phyloP scores from a whole-genome alignment of 2,113 vertebrate species.

The Cyprinodon tularosa region DNA sequence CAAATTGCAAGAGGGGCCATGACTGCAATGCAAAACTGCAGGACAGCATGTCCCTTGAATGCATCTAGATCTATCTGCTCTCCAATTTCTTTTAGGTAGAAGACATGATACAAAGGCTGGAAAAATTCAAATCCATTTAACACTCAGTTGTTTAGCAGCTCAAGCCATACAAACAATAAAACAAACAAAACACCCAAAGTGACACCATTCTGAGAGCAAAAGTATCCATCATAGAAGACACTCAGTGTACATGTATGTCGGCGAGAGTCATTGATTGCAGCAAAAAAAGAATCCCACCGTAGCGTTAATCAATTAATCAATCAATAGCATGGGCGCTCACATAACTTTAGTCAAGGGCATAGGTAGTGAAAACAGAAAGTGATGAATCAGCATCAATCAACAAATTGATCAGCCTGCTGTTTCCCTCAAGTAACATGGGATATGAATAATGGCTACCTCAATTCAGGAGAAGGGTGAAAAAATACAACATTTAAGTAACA shows the following conservation, averaged over 20 bases:
- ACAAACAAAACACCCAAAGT: constrained; percentile 21
- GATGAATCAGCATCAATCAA: constrained; percentile 21
- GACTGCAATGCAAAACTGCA: constrained; percentile 1
- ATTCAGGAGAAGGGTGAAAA: background rate
- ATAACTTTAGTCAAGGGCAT: constrained; percentile 49
- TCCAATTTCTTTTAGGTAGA: background rate
- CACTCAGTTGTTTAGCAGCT: background rate
- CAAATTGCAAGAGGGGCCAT: background rate
- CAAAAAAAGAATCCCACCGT: constrained; percentile 27
- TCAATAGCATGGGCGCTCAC: constrained; percentile 53
- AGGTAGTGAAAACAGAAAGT: constrained; percentile 3
- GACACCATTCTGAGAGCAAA: constrained; percentile 59
- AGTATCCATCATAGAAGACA: constrained; percentile 45
- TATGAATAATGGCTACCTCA: background rate
- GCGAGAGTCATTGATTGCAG: constrained; percentile 33
- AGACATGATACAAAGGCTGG: background rate
- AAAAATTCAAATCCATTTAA: constrained; percentile 1
- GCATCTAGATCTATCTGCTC: background rate
- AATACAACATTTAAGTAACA: background rate
- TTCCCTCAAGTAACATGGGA: background rate
- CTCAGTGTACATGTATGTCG: background rate
- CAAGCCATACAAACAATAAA: background rate
- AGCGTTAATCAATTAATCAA: constrained; percentile 55
- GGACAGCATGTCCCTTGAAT: background rate
- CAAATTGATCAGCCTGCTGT: background rate